phyloP scores from a whole-genome alignment of 2,888 invertebrate genomes.

The Apotomis turbidana region DNA sequence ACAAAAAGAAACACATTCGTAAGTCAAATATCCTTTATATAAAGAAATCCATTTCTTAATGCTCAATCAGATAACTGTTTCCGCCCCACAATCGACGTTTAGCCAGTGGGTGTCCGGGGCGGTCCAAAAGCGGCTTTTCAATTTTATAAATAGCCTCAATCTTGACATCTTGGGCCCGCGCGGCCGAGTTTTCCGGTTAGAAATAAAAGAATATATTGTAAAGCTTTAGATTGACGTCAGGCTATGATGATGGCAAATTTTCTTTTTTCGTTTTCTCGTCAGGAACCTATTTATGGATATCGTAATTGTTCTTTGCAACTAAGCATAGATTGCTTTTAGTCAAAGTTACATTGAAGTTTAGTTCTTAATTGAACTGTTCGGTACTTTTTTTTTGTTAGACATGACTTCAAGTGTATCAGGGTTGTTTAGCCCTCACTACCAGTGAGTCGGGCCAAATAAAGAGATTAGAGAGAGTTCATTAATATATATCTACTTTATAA shows the following conservation, averaged over 20 bases:
- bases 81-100: constrained; percentile 8
- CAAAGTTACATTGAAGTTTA: too few species aligned
- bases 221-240: constrained; percentile 1
- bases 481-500: too few species aligned
- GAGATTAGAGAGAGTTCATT: too few species aligned
- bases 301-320: too few species aligned
- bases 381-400: too few species aligned
- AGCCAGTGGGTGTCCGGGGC: neutral
- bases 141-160: constrained; percentile 39
- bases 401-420: too few species aligned
- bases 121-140: constrained; percentile 28
- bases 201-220: constrained; percentile 7
- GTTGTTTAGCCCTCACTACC: too few species aligned
- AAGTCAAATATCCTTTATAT: neutral
- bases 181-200: neutral
- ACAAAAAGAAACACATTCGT: neutral
- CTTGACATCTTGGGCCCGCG: constrained; percentile 21
- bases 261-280: neutral
- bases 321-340: too few species aligned
- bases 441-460: too few species aligned
- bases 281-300: too few species aligned
- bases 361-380: too few species aligned
- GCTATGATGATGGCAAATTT: neutral
- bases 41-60: neutral
- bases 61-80: neutral